Base-by-base conservation (phyloP, 2,113 vertebrate genomes). In the Apus apus region DNA sequence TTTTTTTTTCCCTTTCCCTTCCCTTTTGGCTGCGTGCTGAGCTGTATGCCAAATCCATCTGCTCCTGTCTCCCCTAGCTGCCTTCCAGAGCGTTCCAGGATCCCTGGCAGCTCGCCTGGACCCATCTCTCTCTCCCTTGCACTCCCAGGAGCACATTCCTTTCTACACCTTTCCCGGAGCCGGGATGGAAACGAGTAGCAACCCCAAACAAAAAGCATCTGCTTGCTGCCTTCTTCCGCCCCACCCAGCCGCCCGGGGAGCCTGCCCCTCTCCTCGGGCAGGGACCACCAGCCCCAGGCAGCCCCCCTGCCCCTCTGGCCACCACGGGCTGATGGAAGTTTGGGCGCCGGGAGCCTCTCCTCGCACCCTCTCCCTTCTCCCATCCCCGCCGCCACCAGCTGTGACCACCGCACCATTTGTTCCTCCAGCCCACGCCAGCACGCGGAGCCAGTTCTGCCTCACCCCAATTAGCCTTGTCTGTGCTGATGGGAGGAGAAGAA, bases 1-100 rank as follows among this genome's bases (percentile, higher is more conserved):
- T 74, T 66, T 73, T 73, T 30, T 78, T 83, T 93, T 53, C 29
- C n/a, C 30, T 80, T 73, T 74, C 25, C 25, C 38, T 38, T 38
- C 38, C 72, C 73, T 74, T 94, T 96, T 95, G 93, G 94, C 95
- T 94, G 95, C 94, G 93, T 36, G 94, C 91, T 95, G 93, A 96
- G 96, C 96, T 97, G 95, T 96, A 94, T 95, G 95, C 96, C 96
- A 97, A 97, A 96, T 97, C 96, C 96, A 97, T 97, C 96, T 97
- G 96, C 96, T 96, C 93, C 96, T 96, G 94, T 95, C 97, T 95
- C 95, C 96, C 96, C 94, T 96, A 93, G 92, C 97, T 95, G 93
- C 94, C 95, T 97, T 94, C 96, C 95, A 94, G 94, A 89, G 94
- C 96, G 79, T 96, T 93, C 34, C 96, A 95, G 95, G 95, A 77